Evolutionary conservation across 1,140 invertebrate species (phyloP).

Genomic region (Andricus grossulariae): DNA sequence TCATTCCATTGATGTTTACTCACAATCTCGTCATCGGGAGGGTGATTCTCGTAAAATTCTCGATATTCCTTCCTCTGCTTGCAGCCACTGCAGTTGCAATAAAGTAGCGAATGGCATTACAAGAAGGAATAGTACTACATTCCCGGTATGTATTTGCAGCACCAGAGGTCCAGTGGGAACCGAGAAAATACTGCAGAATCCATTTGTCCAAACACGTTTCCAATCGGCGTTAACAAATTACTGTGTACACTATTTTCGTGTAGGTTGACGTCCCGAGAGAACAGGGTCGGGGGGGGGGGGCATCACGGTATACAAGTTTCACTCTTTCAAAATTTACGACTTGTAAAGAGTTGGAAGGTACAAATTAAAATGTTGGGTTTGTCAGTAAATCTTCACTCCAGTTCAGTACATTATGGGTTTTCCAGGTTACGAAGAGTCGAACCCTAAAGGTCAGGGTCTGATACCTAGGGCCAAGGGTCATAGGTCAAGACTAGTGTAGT

Average conservation of each 20-base stretch:
- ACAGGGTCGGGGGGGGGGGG: not conserved
- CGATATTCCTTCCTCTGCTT: conserved; percentile 35
- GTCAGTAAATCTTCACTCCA: not conserved
- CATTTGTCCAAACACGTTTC: conserved; percentile 33
- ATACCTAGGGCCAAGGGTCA: too few relatives aligned
- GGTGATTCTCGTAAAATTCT: conserved; percentile 37
- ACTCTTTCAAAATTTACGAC: conserved; percentile 16
- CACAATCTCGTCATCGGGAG: not conserved
- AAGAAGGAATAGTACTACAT: conserved; percentile 31
- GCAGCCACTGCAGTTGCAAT: conserved; percentile 33
- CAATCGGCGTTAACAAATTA: conserved; percentile 31
- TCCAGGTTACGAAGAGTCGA: too few relatives aligned
- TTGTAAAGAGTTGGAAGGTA: conserved; percentile 12
- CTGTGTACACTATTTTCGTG: conserved; percentile 29
- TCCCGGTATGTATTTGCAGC: conserved; percentile 31
- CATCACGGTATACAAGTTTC: conserved; percentile 4
- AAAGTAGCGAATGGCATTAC: conserved; percentile 37
- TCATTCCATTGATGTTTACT: not conserved
- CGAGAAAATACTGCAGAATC: conserved; percentile 32
- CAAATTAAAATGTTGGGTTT: conserved; percentile 5
- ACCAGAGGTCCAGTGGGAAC: conserved; percentile 21
- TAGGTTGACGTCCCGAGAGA: not conserved
- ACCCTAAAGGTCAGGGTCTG: too few relatives aligned
- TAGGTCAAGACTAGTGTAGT: too few relatives aligned
- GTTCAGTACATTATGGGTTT: too few relatives aligned